Conservation (phyloP, 2,888 invertebrate species). For the Deilephila porcellus region DNA sequence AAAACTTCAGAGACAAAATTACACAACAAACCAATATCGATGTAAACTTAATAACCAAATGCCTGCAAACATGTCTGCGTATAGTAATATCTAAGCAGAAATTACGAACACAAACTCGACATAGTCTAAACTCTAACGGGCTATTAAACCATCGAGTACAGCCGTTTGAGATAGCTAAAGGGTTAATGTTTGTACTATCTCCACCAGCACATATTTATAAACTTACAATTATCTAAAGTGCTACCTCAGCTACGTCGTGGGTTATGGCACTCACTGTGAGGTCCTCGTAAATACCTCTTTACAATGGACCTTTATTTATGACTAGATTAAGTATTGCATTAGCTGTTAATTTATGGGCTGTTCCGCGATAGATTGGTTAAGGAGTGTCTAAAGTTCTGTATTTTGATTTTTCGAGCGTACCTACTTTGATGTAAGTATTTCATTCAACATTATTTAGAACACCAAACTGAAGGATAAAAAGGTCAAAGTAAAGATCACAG, state of each 20-base stretch:
- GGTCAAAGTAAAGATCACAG: too few species aligned
- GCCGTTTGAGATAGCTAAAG: constrained; percentile 39
- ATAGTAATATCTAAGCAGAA: neutral
- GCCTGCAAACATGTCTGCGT: neutral
- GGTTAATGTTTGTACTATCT: constrained; percentile 42
- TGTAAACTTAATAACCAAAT: neutral
- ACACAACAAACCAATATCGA: too few species aligned
- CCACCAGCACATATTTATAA: constrained; percentile 44
- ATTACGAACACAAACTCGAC: neutral
- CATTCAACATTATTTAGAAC: too few species aligned
- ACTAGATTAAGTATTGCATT: neutral
- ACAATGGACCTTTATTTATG: constrained; percentile 34
- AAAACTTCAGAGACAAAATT: too few species aligned
- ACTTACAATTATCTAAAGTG: constrained; percentile 55
- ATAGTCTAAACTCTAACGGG: neutral
- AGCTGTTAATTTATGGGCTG: constrained; percentile 8
- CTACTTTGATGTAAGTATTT: too few species aligned
- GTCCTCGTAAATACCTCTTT: constrained; percentile 5
- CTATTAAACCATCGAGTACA: neutral
- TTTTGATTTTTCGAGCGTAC: too few species aligned
- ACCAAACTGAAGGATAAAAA: too few species aligned
- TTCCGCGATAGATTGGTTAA: neutral
- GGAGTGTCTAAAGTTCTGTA: too few species aligned
- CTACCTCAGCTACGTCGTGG: constrained; percentile 33
- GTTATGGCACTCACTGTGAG: constrained; percentile 19